Percentiles rank a stretch among this genome's conserved stretches.
phyloP scores from a whole-genome alignment of 1,140 invertebrate species.

The Hesperophylax magnus region DNA sequence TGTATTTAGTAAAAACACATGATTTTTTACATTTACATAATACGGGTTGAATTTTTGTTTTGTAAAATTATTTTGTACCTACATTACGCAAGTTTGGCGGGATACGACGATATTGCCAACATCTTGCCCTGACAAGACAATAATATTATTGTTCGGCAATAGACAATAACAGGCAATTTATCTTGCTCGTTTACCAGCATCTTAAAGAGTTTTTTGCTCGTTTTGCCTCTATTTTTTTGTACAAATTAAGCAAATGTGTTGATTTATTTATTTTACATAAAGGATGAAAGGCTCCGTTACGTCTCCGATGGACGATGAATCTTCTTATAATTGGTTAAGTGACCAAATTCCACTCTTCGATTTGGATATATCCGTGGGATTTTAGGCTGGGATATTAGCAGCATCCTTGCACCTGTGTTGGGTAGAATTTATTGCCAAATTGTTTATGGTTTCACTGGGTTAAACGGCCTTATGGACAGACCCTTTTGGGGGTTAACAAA shows the following conservation, averaged over 20 bases:
- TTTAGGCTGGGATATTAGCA: background rate
- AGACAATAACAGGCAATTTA: too few species aligned
- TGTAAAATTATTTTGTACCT: too few species aligned
- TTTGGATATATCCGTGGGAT: slow-evolving; percentile 27
- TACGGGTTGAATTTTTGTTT: too few species aligned
- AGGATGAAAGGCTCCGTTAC: slow-evolving; percentile 10
- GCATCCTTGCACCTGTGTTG: slow-evolving; percentile 14
- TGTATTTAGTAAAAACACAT: too few species aligned
- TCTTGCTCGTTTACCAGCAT: too few species aligned
- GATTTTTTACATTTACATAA: too few species aligned
- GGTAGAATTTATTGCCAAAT: slow-evolving; percentile 36
- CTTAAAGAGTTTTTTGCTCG: too few species aligned
- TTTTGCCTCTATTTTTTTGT: too few species aligned
- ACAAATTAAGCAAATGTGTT: background rate
- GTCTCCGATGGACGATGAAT: slow-evolving; percentile 18
- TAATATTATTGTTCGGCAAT: too few species aligned
- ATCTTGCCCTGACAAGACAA: too few species aligned
- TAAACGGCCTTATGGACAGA: slow-evolving; percentile 37
- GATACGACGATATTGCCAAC: too few species aligned
- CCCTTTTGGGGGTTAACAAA: slow-evolving; percentile 43
- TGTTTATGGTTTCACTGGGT: slow-evolving; percentile 32
- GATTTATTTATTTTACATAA: background rate
- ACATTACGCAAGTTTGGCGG: too few species aligned
- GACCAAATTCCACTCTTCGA: background rate
- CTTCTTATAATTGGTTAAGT: slow-evolving; percentile 28